Base-by-base conservation (phyloP, 2,797 vertebrate genomes). In the Sandelia bainsii region DNA sequence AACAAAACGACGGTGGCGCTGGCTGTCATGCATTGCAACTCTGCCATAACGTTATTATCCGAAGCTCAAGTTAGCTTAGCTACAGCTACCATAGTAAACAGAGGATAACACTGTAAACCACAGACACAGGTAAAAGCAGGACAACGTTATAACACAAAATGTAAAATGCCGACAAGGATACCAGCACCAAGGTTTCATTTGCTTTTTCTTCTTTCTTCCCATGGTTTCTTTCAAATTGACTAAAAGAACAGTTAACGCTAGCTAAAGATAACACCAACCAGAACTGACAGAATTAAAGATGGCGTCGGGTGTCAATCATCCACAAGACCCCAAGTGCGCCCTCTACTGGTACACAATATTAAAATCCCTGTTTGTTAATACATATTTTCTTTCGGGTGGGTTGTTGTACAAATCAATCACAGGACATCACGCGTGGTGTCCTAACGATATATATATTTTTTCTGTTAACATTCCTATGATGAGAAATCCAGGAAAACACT, bases 161-260 rank as follows among this genome's bases (percentile, higher is more conserved):
- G 4, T 4, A 56, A 17, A 1, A 8, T 2, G 7, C n/a, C 1
- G 0, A 10, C 84, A 97, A 97, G 96, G 96, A 97, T 98, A 98
- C 94, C 96, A 98, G 86, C 97, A 98, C 97, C 97, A 98, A 7
- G 96, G 97, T 84, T 98, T 98, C 93, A 98, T 87, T 83, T 98
- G 96, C 97, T 98, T 98, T 94, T 98, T 98, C 93, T 98, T 98
- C 92, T 98, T 98, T 61, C 97, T 94, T 16, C 97, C 97, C 97
- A 98, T 89, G 42, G 32, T 72, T 52, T 52, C 48, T 48, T 48
- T 49, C 10, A 52, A 53, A 22, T 19, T 40, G 23, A 16, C 44
- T 0, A 2, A 49, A 45, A 57, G 42, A 54, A 65, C 42, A 14
- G 32, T 23, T 58, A 20, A 20, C 29, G 6, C 3, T 10, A 14